Evolutionary conservation across 2,113 vertebrate genomes (phyloP), one percentile per base, ranked within the genome.

Genomic region (Aix galericulata): DNA sequence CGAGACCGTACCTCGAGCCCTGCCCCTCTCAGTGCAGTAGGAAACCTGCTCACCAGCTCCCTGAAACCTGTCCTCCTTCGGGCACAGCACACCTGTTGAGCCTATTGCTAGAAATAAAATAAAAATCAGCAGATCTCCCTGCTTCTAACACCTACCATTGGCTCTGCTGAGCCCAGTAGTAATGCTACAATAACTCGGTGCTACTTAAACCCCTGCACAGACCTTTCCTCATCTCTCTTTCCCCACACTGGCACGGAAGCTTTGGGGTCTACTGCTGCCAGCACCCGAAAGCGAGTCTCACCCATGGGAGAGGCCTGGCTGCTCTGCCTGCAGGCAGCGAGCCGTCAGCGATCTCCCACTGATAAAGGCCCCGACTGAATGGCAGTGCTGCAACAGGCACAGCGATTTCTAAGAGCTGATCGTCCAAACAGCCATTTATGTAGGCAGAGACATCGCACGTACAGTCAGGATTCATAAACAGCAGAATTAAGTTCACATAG

Each of bases 111-210:
- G 82, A 85, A 72, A 36, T 85, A 50, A 87, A 85, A 64, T 16
- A 27, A 11, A 6, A 27, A 44, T 53, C 36, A n/a, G 27, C 31
- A 82, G 26, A 42, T 40, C 36, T 66, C 74, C 31, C 78, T 2
- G 1, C 26, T 91, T 83, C 52, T 11, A 14, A 52, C 0, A 3
- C 27, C 17, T n/a, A 31, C 55, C 6, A 1, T 5, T 23, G 84
- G 52, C 46, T 80, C 69, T 88, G 69, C 82, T 48, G 72, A 75
- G 76, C 55, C 69, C 20, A 86, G 63, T n/a, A 77, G 29, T 5
- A 58, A 63, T 3, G 42, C 16, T 1, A 29, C 3, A 17, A 60
- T 12, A 86, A 80, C 44, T 84, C 2, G 1, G 13, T 23, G 75
- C 12, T 60, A 82, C 25, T 84, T 91, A 23, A 53, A 66, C 56